Conservation (phyloP, 2,113 vertebrate genomes). For the Amia ocellicauda region DNA sequence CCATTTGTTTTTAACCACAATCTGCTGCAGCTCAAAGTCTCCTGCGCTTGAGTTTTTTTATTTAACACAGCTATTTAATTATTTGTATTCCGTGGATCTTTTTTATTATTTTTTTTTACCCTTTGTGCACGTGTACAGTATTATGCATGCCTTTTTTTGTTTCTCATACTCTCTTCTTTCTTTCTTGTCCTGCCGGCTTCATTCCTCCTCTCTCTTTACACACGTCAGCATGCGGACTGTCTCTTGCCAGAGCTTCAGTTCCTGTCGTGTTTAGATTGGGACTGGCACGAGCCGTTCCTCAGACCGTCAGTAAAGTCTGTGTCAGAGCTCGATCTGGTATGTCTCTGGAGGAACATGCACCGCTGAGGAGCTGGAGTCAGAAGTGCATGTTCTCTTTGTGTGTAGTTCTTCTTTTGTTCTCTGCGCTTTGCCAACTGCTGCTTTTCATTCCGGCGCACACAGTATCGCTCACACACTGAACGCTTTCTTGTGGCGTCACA, state of each 20-base stretch:
- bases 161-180: slow-evolving; percentile 28
- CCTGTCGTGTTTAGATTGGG: slow-evolving; percentile 82
- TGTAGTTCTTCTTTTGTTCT: slow-evolving; percentile 21
- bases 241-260: slow-evolving; percentile 78
- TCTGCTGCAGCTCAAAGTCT: not conserved
- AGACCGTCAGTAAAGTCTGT: slow-evolving; percentile 81
- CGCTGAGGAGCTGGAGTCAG: not conserved
- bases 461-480: no score
- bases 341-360: slow-evolving; percentile 48
- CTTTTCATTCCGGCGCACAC: no score
- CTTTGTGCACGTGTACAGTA: slow-evolving; percentile 38
- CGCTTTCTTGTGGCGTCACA: no score
- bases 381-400: slow-evolving; percentile 25
- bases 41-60: not conserved
- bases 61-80: slow-evolving; percentile 25
- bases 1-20: not conserved
- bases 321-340: slow-evolving; percentile 79
- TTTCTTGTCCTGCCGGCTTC: slow-evolving; percentile 45
- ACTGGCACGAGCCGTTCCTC: slow-evolving; percentile 82
- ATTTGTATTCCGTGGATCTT: no score
- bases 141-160: slow-evolving; percentile 11
- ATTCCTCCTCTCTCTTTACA: slow-evolving; percentile 32
- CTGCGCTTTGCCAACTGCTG: not conserved
- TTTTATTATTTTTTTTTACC: slow-evolving; percentile 39
- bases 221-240: slow-evolving; percentile 74